Conservation (phyloP, 1,140 invertebrate genomes). For the Centruroides vittatus region DNA sequence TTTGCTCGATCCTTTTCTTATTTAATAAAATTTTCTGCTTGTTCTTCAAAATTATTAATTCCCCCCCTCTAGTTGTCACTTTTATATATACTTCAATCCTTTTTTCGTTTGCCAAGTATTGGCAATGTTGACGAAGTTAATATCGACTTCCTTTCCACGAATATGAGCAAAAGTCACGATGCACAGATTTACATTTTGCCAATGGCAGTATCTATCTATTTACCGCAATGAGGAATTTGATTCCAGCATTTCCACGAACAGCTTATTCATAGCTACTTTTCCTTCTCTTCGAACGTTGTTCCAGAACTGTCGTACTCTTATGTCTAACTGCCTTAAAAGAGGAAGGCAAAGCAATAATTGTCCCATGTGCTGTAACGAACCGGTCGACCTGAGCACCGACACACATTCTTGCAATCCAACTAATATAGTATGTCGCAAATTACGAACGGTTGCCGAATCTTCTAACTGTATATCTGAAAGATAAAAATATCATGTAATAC, state of each 20-base stretch:
- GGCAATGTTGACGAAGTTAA: too few species aligned
- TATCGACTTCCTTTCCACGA: too few species aligned
- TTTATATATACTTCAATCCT: too few species aligned
- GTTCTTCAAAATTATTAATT: too few species aligned
- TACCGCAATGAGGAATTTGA: slow-evolving; percentile 35
- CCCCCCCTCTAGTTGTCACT: too few species aligned
- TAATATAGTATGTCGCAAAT: slow-evolving; percentile 74
- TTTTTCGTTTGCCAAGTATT: too few species aligned
- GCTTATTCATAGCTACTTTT: slow-evolving; percentile 86
- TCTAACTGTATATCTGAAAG: slow-evolving; percentile 66
- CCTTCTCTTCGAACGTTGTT: slow-evolving; percentile 68
- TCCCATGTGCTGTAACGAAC: slow-evolving; percentile 42
- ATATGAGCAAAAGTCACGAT: too few species aligned
- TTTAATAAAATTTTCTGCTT: too few species aligned
- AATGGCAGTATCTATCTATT: neutral
- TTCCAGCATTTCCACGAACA: slow-evolving; percentile 94
- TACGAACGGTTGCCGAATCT: slow-evolving; percentile 61
- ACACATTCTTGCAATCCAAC: slow-evolving; percentile 74
- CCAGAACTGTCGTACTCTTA: slow-evolving; percentile 79
- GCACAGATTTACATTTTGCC: too few species aligned
- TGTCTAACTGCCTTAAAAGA: slow-evolving; percentile 72
- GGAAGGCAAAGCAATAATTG: slow-evolving; percentile 79
- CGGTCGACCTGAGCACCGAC: slow-evolving; percentile 43
- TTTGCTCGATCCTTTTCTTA: too few species aligned
- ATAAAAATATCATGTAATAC: slow-evolving; percentile 8